These are phyloP conservation scores for Melanchra persicariae DNA, from an alignment of 2,888 invertebrate genomes.

Conservation along the genomic window DNA sequence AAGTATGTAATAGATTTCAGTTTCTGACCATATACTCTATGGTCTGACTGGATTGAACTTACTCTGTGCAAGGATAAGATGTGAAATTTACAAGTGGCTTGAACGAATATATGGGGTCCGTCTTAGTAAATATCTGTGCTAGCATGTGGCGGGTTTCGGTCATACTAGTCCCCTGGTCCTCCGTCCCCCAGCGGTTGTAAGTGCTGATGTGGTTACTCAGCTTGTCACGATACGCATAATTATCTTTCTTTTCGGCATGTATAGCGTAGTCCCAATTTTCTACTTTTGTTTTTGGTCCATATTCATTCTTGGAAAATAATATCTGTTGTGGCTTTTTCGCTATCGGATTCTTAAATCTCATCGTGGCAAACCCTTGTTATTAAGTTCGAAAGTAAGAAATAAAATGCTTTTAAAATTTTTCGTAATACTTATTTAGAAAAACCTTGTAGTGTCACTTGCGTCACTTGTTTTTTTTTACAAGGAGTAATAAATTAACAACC, in stretches of 20 bases:
- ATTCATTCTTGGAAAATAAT: constrained; percentile 85
- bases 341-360: constrained; percentile 80
- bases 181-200: constrained; percentile 84
- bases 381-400: neutral
- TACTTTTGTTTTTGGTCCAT: constrained; percentile 82
- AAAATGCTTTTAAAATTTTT: neutral
- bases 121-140: constrained; percentile 83
- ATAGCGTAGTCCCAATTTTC: constrained; percentile 85
- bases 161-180: constrained; percentile 80
- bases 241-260: constrained; percentile 87
- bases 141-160: constrained; percentile 88
- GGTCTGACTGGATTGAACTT: too few relatives aligned
- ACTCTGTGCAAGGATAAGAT: constrained; percentile 88
- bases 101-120: constrained; percentile 83
- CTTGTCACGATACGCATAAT: constrained; percentile 86
- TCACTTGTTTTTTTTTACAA: neutral
- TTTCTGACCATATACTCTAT: too few relatives aligned
- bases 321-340: constrained; percentile 87
- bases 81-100: constrained; percentile 87
- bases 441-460: constrained; percentile 2
- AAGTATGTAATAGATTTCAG: too few relatives aligned
- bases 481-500: too few relatives aligned
- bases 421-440: constrained; percentile 7
- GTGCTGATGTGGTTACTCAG: constrained; percentile 88
- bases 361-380: constrained; percentile 57